Percentiles rank a stretch among this genome's conserved stretches.
These are phyloP conservation scores for Pachyrhynchus sulphureomaculatus DNA, from an alignment of 1,140 invertebrate genomes.

Conservation along the genomic window DNA sequence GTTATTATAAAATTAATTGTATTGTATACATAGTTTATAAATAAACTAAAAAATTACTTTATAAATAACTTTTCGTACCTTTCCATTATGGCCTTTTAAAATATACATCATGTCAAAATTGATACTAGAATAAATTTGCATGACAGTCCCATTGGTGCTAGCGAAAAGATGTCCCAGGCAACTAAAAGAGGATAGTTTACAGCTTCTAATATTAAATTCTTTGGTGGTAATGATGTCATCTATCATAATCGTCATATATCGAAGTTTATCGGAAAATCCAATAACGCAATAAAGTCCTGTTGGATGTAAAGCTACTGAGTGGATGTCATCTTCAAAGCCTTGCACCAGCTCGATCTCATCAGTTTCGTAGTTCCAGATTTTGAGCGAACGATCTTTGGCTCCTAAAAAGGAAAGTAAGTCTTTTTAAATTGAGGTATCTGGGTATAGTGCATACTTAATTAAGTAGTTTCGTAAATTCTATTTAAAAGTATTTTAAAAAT, in stretches of 20 bases:
- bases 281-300: slow-evolving; percentile 81
- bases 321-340: slow-evolving; percentile 45
- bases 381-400: slow-evolving; percentile 71
- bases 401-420: slow-evolving; percentile 22
- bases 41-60: too few relatives aligned
- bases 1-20: too few relatives aligned
- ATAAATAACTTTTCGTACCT: slow-evolving; percentile 52
- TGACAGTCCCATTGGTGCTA: slow-evolving; percentile 73
- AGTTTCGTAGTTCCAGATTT: slow-evolving; percentile 89
- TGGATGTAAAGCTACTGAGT: slow-evolving; percentile 67
- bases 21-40: too few relatives aligned
- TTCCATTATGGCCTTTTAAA: slow-evolving; percentile 79
- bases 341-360: slow-evolving; percentile 67
- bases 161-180: slow-evolving; percentile 81
- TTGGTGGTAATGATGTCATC: slow-evolving; percentile 79
- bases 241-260: slow-evolving; percentile 82
- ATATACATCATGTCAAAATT: slow-evolving; percentile 70
- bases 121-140: slow-evolving; percentile 76
- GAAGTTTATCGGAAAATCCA: slow-evolving; percentile 87
- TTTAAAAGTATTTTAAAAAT: too few relatives aligned
- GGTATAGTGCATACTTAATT: too few relatives aligned
- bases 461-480: too few relatives aligned
- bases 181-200: slow-evolving; percentile 70
- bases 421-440: too few relatives aligned
- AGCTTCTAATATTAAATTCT: slow-evolving; percentile 75